A percentile compares a stretch with the other conserved stretches of the same genome.
phyloP scores from a whole-genome alignment of 2,113 vertebrate genomes.

The Sylvilagus bachmani region DNA sequence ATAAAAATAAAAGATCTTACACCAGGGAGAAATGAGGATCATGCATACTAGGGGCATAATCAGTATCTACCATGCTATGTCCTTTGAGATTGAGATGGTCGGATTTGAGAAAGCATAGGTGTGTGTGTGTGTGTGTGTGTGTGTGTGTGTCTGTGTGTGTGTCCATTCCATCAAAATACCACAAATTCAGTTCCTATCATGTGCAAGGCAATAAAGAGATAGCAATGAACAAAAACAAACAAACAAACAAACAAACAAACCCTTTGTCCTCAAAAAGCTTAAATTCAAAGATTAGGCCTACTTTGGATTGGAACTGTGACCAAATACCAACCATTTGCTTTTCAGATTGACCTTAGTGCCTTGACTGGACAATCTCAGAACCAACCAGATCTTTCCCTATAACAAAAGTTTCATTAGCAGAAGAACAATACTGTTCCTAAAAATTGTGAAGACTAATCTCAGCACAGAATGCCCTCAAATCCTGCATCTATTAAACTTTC shows the following conservation, averaged over 20 bases:
- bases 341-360: not conserved
- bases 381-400: not conserved
- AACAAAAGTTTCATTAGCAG: not conserved
- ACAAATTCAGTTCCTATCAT: not conserved
- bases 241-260: not conserved
- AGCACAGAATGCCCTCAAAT: not conserved
- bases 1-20: not conserved
- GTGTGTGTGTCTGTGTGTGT: not conserved
- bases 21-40: not conserved
- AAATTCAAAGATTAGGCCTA: not conserved
- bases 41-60: rapidly evolving
- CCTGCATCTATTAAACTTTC: not conserved
- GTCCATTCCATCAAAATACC: not conserved
- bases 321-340: not conserved
- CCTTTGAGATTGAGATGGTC: not conserved
- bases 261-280: not conserved
- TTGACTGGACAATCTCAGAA: not conserved
- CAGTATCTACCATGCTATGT: no score
- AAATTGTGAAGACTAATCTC: not conserved
- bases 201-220: not conserved
- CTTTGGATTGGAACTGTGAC: not conserved
- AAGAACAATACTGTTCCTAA: not conserved
- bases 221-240: not conserved
- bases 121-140: not conserved
- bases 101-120: not conserved